Evolutionary conservation across 1,140 invertebrate genomes (phyloP).

Genomic region (Cydia strobilella): DNA sequence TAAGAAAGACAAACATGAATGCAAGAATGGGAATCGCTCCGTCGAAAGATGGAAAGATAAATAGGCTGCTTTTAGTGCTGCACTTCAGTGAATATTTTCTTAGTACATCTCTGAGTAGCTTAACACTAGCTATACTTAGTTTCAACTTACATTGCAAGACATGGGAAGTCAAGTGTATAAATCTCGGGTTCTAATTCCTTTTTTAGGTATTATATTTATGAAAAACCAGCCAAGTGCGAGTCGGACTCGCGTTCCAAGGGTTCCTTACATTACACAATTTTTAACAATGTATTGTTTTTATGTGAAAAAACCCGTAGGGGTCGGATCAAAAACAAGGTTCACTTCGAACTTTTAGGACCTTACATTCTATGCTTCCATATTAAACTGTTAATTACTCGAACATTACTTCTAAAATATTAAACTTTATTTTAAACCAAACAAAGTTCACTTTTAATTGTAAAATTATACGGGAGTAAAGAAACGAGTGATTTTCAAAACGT

Average conservation of each 20-base stretch:
- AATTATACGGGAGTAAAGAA: background rate
- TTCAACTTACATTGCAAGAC: background rate
- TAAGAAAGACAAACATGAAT: conserved; percentile 11
- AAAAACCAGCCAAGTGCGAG: too few species aligned
- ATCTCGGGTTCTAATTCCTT: background rate
- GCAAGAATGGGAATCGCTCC: background rate
- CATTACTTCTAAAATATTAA: background rate
- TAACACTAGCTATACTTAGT: background rate
- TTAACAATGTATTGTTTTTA: too few species aligned
- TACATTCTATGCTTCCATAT: background rate
- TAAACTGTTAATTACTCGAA: background rate
- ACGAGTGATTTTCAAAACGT: background rate
- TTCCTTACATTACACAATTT: too few species aligned
- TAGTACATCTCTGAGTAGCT: background rate
- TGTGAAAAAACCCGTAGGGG: too few species aligned
- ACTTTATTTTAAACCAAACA: background rate
- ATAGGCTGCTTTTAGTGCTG: conserved; percentile 16
- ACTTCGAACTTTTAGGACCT: too few species aligned
- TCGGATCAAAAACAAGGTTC: too few species aligned
- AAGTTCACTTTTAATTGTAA: background rate
- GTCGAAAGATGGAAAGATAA: background rate
- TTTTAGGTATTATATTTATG: too few species aligned
- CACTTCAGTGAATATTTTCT: background rate
- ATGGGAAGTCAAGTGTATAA: background rate
- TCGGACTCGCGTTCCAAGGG: too few species aligned